Base-by-base conservation (phyloP, 1,140 invertebrate genomes). In the Trichonephila clavata region DNA sequence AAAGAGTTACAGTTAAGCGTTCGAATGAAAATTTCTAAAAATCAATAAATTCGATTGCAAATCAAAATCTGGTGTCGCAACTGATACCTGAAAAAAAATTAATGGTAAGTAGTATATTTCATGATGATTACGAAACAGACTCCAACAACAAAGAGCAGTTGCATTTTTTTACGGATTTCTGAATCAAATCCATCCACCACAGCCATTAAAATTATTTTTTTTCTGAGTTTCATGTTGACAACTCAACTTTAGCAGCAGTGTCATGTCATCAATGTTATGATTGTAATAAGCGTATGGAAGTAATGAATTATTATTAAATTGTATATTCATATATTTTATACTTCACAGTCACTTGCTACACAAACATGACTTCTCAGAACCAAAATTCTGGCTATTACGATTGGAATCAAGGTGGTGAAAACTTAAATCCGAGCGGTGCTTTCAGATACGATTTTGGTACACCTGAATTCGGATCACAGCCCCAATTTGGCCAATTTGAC, bases 401-500 rank as follows among this genome's bases (percentile, higher is more conserved):
- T 20, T 86, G 87, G 63, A 86, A 90, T 43, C 60, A 68, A 10
- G 27, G 32, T 24, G 3, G 13, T 13, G 61, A 32, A 24, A 86
- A 90, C 63, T 16, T 27, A 20, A 60, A 71, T 71, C 16, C 80
- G 2, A 61, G 80, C 20, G 87, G 77, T 7, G 81, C 32, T 32
- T 94, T 92, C 68, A 50, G 94, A 27, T 94, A 94, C 50, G 92
- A 94, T 86, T 93, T 94, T 50, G 94, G 92, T 10, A 80, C 86
- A 14, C 86, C 91, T n/a, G 93, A 94, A 20, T 94, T 94, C 61
- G 94, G 94, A 32, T 65, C 77, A 8, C 86, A 94, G 63, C 94
- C 94, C 7, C 94, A 94, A 21, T 94, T 94, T 57, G 92, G 91
- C 2, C 83, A 89, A 50, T 94, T 94, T 81, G 91, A 94, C 80